Conservation (phyloP, 2,797 vertebrate species). For the Chaenodraco wilsoni region DNA sequence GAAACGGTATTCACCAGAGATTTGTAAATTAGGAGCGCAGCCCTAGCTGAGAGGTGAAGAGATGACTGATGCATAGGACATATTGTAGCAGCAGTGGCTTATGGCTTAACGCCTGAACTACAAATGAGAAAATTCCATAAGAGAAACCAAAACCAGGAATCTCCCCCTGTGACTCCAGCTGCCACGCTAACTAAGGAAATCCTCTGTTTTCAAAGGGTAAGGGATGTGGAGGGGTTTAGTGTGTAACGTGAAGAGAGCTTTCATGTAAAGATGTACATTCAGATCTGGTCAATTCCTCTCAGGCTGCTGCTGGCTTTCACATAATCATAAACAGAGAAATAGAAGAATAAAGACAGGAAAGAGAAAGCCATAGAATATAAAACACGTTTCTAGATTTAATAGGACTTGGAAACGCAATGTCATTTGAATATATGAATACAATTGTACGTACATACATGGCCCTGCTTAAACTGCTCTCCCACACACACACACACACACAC, state of each 20-base stretch:
- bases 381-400: conserved; percentile 14
- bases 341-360: conserved; percentile 1
- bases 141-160: conserved; percentile 71
- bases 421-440: conserved; percentile 4
- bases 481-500: neutral
- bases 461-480: conserved; percentile 8
- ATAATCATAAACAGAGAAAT: conserved; percentile 11
- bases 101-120: conserved; percentile 55
- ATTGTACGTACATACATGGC: neutral
- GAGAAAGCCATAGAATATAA: conserved; percentile 5
- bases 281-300: conserved; percentile 38
- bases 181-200: conserved; percentile 77
- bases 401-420: neutral
- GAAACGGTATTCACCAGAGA: conserved; percentile 42
- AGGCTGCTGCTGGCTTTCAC: conserved; percentile 18
- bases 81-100: conserved; percentile 30
- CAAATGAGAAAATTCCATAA: conserved; percentile 73
- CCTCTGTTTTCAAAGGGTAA: conserved; percentile 73
- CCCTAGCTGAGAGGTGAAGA: conserved; percentile 38
- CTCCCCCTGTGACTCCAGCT: conserved; percentile 58
- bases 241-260: conserved; percentile 31
- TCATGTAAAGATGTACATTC: conserved; percentile 47
- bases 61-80: conserved; percentile 48
- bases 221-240: conserved; percentile 29
- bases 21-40: conserved; percentile 62